A percentile compares a stretch with the other conserved stretches of the same genome.
Conservation (phyloP, 2,888 invertebrate genomes). For the Muschampia plurimacula region DNA sequence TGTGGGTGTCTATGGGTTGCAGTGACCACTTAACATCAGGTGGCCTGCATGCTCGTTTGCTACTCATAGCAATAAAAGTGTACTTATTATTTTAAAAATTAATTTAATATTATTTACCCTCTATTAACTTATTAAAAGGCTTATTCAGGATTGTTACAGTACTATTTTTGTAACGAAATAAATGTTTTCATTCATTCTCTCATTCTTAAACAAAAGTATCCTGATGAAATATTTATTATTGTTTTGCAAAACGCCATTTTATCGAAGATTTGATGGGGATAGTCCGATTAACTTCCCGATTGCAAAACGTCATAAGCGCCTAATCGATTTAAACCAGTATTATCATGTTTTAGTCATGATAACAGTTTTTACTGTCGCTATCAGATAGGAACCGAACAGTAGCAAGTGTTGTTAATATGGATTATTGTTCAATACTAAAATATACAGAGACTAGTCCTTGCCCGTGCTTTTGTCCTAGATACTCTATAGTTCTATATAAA, state of each 20-base stretch:
- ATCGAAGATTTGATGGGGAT: not conserved
- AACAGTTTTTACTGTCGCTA: conserved; percentile 3
- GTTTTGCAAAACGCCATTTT: not conserved
- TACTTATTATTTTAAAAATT: too few species aligned
- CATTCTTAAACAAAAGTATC: too few species aligned
- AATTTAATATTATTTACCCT: too few species aligned
- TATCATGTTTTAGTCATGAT: conserved; percentile 7
- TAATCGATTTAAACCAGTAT: conserved; percentile 10
- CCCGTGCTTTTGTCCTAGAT: not conserved
- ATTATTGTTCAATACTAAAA: not conserved
- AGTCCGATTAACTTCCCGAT: not conserved
- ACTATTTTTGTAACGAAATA: too few species aligned
- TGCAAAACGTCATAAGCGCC: conserved; percentile 3
- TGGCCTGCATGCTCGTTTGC: too few species aligned
- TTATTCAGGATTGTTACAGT: too few species aligned
- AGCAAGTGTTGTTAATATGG: conserved; percentile 10
- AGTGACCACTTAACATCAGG: too few species aligned
- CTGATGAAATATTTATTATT: not conserved
- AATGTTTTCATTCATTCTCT: too few species aligned
- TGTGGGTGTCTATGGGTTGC: too few species aligned
- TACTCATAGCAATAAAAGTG: too few species aligned
- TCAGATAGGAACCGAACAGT: conserved; percentile 7
- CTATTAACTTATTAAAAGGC: too few species aligned
- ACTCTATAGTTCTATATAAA: too few species aligned
- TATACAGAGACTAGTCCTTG: not conserved